Conservation (phyloP, 2,113 vertebrate genomes). For the Ibidorhyncha struthersii region DNA sequence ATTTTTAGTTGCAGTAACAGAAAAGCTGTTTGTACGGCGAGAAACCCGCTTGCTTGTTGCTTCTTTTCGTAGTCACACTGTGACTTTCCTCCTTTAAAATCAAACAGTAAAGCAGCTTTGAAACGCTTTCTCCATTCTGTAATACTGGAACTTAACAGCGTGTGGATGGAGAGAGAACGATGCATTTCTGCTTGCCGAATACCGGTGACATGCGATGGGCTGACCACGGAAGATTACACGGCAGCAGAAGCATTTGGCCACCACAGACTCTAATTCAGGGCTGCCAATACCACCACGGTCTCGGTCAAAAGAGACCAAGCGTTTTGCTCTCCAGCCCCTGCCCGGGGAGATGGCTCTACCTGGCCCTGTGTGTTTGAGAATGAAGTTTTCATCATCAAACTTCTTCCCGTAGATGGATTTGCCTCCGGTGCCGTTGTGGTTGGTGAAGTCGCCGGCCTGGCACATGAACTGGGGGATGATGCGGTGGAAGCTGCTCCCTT, state of each 20-base stretch:
- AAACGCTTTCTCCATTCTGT: neutral
- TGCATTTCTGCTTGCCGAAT: neutral
- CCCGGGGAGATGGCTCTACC: constrained; percentile 65
- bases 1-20: neutral
- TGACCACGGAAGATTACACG: neutral
- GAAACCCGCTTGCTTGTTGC: neutral
- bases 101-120: neutral
- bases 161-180: rapidly evolving
- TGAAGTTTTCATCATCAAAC: constrained; percentile 98
- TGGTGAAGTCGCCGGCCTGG: constrained; percentile 96
- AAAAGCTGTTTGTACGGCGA: neutral
- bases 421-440: constrained; percentile 95
- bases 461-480: constrained; percentile 99
- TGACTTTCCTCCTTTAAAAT: neutral
- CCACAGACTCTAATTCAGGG: rapidly evolving
- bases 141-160: neutral
- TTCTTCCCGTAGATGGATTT: constrained; percentile 97
- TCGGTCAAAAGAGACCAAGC: neutral
- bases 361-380: constrained; percentile 93
- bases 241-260: rapidly evolving
- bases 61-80: neutral
- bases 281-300: rapidly evolving
- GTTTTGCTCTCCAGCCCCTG: neutral
- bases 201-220: rapidly evolving
- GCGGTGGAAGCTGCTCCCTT: constrained; percentile 96